Percentiles rank a stretch among this genome's conserved stretches.
These are phyloP conservation scores for Aphaenogaster rudis DNA, from an alignment of 1,140 invertebrate species.

Conservation along the genomic window DNA sequence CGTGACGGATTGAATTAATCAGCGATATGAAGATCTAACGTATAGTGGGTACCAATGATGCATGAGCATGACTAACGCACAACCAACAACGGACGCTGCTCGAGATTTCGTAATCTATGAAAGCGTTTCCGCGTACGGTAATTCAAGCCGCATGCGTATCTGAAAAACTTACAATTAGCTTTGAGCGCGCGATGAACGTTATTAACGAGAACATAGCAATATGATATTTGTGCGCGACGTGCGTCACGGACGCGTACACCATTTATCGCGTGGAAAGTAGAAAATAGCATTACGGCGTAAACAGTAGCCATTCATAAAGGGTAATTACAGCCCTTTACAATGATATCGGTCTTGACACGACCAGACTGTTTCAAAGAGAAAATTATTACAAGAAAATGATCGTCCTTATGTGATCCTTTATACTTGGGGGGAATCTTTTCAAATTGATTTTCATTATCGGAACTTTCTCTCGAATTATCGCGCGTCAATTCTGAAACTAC, in stretches of 20 bases:
- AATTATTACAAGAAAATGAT: background rate
- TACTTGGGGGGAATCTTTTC: no score
- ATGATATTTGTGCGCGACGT: background rate
- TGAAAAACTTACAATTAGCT: background rate
- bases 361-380: background rate
- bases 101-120: slow-evolving; percentile 58
- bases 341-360: background rate
- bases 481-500: background rate
- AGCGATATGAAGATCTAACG: background rate
- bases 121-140: slow-evolving; percentile 40
- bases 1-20: slow-evolving; percentile 10
- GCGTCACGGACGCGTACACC: background rate
- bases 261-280: background rate
- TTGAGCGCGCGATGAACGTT: background rate
- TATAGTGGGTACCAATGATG: background rate
- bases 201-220: background rate
- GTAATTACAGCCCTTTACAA: background rate
- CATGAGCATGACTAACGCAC: background rate
- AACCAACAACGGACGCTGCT: background rate
- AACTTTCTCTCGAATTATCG: background rate
- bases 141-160: slow-evolving; percentile 63
- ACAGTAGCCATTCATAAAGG: background rate
- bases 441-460: slow-evolving; percentile 7
- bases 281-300: slow-evolving; percentile 22
- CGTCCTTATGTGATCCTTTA: background rate